Conservation (phyloP, 2,113 vertebrate genomes). For the Apeltes quadracus region DNA sequence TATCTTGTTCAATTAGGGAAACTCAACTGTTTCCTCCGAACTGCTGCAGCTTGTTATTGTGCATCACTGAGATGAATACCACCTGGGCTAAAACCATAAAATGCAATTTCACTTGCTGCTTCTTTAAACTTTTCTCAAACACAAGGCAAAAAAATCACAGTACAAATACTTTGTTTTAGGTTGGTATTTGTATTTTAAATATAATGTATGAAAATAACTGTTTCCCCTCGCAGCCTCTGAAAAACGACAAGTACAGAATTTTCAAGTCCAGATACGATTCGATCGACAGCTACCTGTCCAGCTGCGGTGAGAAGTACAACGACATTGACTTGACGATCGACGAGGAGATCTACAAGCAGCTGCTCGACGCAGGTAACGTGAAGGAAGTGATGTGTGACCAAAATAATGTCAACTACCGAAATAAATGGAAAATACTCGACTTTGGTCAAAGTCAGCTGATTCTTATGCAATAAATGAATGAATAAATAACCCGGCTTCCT, state of each 20-base stretch:
- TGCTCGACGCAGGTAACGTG: conserved; percentile 88
- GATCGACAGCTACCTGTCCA: conserved; percentile 97
- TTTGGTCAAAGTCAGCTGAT: not conserved
- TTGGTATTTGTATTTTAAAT: not conserved
- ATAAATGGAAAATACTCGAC: not conserved
- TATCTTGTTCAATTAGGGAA: not conserved
- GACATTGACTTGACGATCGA: conserved; percentile 96
- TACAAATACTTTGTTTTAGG: not conserved
- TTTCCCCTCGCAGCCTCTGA: conserved; percentile 87
- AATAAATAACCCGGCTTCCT: conserved; percentile 32
- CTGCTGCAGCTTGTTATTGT: not conserved
- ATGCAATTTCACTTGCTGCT: not conserved
- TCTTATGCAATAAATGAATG: not conserved
- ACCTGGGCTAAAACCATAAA: not conserved
- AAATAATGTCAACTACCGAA: not conserved
- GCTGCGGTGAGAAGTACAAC: conserved; percentile 97
- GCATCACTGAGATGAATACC: not conserved
- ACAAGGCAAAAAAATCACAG: not conserved
- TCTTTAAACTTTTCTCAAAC: not conserved
- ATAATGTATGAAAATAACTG: not conserved
- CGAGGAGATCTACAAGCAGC: conserved; percentile 90
- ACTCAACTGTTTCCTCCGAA: not conserved
- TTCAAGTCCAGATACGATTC: conserved; percentile 98
- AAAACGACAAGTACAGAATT: conserved; percentile 93
- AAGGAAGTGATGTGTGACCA: not conserved